Evolutionary conservation across 2,113 vertebrate species (phyloP).

Genomic region (Tamias sibiricus): DNA sequence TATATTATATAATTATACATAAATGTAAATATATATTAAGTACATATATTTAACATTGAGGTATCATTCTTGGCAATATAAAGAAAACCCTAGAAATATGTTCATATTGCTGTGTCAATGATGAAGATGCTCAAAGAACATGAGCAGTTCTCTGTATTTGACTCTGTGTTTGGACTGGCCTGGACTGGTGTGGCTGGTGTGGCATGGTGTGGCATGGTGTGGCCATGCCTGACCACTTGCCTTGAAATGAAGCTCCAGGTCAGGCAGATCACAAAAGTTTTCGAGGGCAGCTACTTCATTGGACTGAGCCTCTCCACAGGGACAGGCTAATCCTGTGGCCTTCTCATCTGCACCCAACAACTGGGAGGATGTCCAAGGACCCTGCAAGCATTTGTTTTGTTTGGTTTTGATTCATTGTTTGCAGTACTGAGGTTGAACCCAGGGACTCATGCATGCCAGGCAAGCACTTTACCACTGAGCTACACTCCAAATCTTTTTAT

Average conservation of each 20-base stretch:
- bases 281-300: background rate
- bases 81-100: background rate
- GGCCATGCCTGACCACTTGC: background rate
- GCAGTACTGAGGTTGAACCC: background rate
- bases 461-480: background rate
- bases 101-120: background rate
- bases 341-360: background rate
- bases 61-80: background rate
- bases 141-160: background rate
- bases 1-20: background rate
- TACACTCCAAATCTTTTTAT: background rate
- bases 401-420: background rate
- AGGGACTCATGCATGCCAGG: background rate
- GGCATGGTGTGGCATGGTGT: background rate
- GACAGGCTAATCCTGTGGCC: accelerated
- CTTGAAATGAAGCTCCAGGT: background rate
- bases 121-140: background rate
- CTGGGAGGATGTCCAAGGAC: background rate
- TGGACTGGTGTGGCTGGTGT: background rate
- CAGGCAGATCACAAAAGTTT: background rate
- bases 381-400: background rate
- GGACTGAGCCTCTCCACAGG: background rate
- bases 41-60: background rate
- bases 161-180: background rate
- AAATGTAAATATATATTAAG: background rate